Base-by-base conservation (phyloP, 2,888 invertebrate species). In the Noctua janthina region DNA sequence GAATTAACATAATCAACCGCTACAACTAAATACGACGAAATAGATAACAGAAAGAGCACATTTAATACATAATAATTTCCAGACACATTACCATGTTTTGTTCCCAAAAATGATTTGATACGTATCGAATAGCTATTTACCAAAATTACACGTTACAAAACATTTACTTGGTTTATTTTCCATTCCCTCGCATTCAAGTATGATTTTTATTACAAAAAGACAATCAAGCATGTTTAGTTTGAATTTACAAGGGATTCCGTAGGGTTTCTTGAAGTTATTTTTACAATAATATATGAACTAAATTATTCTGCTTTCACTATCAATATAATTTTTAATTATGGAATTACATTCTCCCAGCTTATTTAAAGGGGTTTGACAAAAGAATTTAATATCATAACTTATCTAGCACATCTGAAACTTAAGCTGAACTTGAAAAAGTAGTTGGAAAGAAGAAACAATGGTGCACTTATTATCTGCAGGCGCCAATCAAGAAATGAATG, bases 51-150 rank as follows among this genome's bases (percentile, higher is more conserved):
- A 86, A 83, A 83, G 74, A 82, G 71, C 76, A 78, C 83, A 88
- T 82, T 88, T 89, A 88, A 88, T 87, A 87, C 76, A 88, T 90
- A 88, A 87, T 88, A 90, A 91, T 93, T 92, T 90, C 82, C 87
- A 90, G 87, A 83, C 88, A 91, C 83, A 93, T 92, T 91, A 92
- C 91, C 93, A 90, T 93, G 92, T 95, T 95, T 95, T 93, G 94
- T 95, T 94, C 85, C 92, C 92, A 90, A 94, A 95, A 95, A 94
- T 94, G 92, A 93, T 94, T 94, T 94, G 95, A 95, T 95, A 95
- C 94, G 94, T 95, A 96, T 96, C 96, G 94, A 95, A 96, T 95
- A 94, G 95, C 94, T 95, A 95, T 96, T 96, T 95, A 94, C 94
- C 91, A 94, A 96, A 96, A 96, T 96, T 96, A 96, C 93, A 96